Percentiles rank a stretch among this genome's conserved stretches.
These are phyloP conservation scores for Tamias sibiricus DNA, from an alignment of 2,113 vertebrate genomes.

Conservation along the genomic window DNA sequence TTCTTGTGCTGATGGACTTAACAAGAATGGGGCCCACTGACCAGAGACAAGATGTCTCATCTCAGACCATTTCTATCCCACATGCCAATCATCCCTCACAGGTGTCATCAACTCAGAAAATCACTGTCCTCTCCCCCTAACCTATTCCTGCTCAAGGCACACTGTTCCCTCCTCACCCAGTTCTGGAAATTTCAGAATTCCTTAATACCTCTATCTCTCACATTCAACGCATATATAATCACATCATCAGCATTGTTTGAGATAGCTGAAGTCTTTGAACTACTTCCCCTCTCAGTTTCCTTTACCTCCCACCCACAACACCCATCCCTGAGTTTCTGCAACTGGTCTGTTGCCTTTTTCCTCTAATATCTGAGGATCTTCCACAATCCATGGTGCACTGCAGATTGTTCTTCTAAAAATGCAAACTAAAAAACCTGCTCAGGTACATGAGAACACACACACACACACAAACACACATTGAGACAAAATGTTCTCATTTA, in stretches of 20 bases:
- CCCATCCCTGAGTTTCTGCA: background rate
- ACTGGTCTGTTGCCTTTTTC: background rate
- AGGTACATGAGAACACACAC: background rate
- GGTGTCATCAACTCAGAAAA: background rate
- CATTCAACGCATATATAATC: no score
- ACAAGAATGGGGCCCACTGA: fast-evolving
- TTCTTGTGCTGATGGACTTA: background rate
- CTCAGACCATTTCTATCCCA: background rate
- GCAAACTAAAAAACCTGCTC: background rate
- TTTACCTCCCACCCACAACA: background rate
- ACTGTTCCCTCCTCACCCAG: background rate
- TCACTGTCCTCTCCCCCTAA: background rate
- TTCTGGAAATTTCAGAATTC: background rate
- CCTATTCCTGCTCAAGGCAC: background rate
- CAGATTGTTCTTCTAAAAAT: background rate
- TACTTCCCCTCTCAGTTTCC: background rate
- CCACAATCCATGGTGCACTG: background rate
- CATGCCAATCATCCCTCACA: background rate
- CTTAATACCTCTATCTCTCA: background rate
- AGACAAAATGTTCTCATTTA: background rate
- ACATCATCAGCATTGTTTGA: background rate
- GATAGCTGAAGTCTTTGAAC: background rate
- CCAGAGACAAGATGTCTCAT: background rate
- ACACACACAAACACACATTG: fast-evolving
- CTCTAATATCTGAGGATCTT: background rate